Evolutionary conservation across 2,797 vertebrate genomes (phyloP).

Genomic region (Nothura maculosa): DNA sequence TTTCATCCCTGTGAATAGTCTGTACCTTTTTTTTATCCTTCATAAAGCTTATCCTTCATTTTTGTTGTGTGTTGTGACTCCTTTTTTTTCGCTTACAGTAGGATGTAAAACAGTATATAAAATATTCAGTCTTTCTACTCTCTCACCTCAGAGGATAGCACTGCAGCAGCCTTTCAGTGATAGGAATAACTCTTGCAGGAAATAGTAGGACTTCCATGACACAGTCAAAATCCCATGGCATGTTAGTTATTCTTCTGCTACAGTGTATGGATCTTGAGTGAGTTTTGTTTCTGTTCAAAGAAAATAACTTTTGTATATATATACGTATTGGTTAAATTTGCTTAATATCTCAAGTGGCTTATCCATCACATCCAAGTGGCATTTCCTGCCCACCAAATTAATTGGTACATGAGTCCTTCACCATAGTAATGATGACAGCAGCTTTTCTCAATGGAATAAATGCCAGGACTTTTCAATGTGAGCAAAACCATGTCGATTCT

Average conservation of each 20-base stretch:
- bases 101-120: neutral
- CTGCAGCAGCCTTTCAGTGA: neutral
- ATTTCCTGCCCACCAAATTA: neutral
- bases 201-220: neutral
- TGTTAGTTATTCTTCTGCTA: neutral
- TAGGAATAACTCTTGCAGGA: neutral
- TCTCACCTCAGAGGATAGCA: neutral
- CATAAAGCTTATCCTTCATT: neutral
- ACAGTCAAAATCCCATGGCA: neutral
- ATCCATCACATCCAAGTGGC: neutral
- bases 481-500: neutral
- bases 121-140: neutral
- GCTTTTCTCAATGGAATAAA: neutral
- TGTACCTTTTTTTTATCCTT: neutral
- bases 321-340: neutral
- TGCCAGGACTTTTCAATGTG: neutral
- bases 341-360: neutral
- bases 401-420: neutral
- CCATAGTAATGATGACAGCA: neutral
- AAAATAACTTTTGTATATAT: neutral
- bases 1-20: neutral
- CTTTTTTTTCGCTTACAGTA: neutral
- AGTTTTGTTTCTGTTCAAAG: accelerated
- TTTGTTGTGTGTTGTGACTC: neutral
- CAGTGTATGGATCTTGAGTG: neutral